Conservation (phyloP, 2,888 invertebrate species). For the Phyllotreta striolata region DNA sequence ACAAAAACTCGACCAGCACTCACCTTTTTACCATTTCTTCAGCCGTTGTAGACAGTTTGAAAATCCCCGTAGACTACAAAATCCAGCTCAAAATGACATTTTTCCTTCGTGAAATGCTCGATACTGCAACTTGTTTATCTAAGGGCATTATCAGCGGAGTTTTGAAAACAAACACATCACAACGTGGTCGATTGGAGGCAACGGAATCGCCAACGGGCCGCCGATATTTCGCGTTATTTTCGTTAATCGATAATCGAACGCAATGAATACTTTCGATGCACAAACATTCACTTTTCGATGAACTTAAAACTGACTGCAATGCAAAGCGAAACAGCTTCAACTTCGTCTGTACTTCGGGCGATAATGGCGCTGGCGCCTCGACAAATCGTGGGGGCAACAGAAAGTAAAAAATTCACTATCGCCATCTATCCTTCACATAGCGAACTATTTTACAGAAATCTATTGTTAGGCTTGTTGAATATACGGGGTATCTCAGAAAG, state of each 20-base stretch:
- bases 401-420: slow-evolving; percentile 8
- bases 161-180: slow-evolving; percentile 38
- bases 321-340: too few relatives aligned
- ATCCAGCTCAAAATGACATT: slow-evolving; percentile 30
- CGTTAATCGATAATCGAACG: too few relatives aligned
- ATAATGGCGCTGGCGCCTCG: slow-evolving; percentile 49
- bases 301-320: slow-evolving; percentile 19
- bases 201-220: background rate
- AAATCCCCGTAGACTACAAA: slow-evolving; percentile 35
- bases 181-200: slow-evolving; percentile 23
- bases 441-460: background rate
- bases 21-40: slow-evolving; percentile 62
- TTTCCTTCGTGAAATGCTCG: slow-evolving; percentile 33
- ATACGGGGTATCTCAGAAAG: background rate
- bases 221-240: background rate
- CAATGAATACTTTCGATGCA: background rate
- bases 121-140: slow-evolving; percentile 43
- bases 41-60: slow-evolving; percentile 60
- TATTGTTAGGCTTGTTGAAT: background rate
- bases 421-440: slow-evolving; percentile 4
- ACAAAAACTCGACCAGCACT: slow-evolving; percentile 15
- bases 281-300: slow-evolving; percentile 25
- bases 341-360: slow-evolving; percentile 38
- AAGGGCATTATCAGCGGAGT: slow-evolving; percentile 41
- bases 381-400: slow-evolving; percentile 37